Base-by-base conservation (phyloP, 1,140 invertebrate genomes). In the Caerostris extrusa region DNA sequence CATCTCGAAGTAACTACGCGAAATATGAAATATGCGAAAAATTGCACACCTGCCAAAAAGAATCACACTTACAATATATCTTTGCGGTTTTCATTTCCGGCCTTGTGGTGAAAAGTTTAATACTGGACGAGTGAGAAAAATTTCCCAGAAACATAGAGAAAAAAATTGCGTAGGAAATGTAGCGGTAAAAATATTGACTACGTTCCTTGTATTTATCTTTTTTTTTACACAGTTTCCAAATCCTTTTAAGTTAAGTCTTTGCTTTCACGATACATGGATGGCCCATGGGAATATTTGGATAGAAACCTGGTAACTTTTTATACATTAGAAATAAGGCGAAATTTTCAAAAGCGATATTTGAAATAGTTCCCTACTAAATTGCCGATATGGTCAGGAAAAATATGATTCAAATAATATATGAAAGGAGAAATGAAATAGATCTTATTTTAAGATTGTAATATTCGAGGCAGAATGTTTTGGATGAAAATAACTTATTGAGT, bases 11-110 rank as follows among this genome's bases (percentile, higher is more conserved):
- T 5, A 77, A 77, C 34, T 34, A 34, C 34, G 69, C 7, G 10
- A 77, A 77, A 77, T 77, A 34, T 53, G 71, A 8, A 34, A 77
- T 77, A 50, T 34, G 34, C 19, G 83, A 60, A 85, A 85, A 57
- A 85, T 85, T 85, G 34, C 86, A 53, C 86, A 64, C 86, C 86
- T 88, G 86, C 60, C 86, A 88, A 64, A 19, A 88, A 34, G 61
- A 61, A 64, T 88, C 86, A 64, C 86, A 55, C 50, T 34, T 88
- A 88, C 61, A 88, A 88, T 88, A 88, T 88, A 64, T 88, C 86
- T 85, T 88, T n/a, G 86, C 64, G 19, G 86, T 61, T 88, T 64
- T 88, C 86, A 88, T 88, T 88, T 88, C 86, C 86, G 86, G 86
- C 57, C 7, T 7, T 50, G 19, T n/a, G 86, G 58, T 64, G 56